phyloP scores from a whole-genome alignment of 2,888 invertebrate species.

The Anticlea derivata region DNA sequence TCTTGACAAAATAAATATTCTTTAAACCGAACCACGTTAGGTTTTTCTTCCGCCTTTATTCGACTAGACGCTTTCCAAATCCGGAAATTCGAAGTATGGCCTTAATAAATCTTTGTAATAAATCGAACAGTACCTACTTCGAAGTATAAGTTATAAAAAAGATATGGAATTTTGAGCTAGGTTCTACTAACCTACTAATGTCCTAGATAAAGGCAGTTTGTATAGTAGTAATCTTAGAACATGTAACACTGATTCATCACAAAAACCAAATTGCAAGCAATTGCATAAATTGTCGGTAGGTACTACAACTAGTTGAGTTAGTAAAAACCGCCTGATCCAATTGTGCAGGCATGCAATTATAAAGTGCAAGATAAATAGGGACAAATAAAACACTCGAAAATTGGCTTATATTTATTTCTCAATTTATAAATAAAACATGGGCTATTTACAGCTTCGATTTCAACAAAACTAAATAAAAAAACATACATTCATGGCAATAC shows the following conservation, averaged over 20 bases:
- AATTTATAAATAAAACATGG: slow-evolving; percentile 66
- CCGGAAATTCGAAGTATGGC: too few species aligned
- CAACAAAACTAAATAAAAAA: slow-evolving; percentile 41
- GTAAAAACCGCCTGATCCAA: slow-evolving; percentile 21
- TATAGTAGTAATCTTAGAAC: not conserved
- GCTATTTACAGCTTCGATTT: slow-evolving; percentile 66
- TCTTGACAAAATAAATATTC: too few species aligned
- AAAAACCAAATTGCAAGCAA: slow-evolving; percentile 2
- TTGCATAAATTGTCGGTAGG: slow-evolving; percentile 4
- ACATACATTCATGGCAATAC: slow-evolving; percentile 33
- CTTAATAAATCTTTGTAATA: too few species aligned
- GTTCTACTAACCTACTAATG: not conserved
- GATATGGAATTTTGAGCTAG: not conserved
- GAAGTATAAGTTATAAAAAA: not conserved
- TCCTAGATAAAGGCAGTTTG: not conserved
- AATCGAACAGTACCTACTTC: not conserved
- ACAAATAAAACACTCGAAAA: slow-evolving; percentile 68
- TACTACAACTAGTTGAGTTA: slow-evolving; percentile 23
- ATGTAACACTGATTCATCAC: slow-evolving; percentile 9
- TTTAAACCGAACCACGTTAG: too few species aligned
- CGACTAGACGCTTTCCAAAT: too few species aligned
- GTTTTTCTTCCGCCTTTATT: too few species aligned
- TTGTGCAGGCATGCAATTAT: slow-evolving; percentile 48
- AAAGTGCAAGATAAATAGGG: slow-evolving; percentile 40
- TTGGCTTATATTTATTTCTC: slow-evolving; percentile 67